Evolutionary conservation across 2,113 vertebrate genomes (phyloP).

Genomic region (Pongo abelii): DNA sequence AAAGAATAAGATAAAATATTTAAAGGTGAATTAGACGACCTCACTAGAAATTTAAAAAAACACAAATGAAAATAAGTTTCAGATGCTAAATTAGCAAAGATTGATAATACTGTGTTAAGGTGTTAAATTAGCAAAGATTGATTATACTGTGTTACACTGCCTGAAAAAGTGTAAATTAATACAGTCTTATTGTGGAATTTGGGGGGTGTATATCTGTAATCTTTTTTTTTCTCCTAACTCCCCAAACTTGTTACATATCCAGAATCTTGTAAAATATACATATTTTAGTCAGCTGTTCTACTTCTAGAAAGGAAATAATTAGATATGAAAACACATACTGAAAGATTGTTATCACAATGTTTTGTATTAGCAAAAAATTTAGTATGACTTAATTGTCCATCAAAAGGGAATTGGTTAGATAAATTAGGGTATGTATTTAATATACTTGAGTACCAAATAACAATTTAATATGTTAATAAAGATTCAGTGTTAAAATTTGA

Average conservation of each 20-base stretch:
- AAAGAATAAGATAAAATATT: conserved; percentile 41
- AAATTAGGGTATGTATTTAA: background rate
- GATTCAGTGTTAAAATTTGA: conserved; percentile 43
- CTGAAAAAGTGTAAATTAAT: conserved; percentile 35
- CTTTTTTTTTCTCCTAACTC: background rate
- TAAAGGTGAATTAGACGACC: conserved; percentile 14
- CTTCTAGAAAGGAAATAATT: conserved; percentile 37
- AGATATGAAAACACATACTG: background rate
- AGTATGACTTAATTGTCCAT: background rate
- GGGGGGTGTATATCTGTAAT: background rate
- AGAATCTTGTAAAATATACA: conserved; percentile 30
- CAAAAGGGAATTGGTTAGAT: conserved; percentile 45
- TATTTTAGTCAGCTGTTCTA: conserved; percentile 18
- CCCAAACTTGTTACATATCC: too few relatives aligned
- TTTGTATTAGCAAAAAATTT: conserved; percentile 26
- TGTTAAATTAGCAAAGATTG: conserved; percentile 39
- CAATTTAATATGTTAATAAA: conserved; percentile 36
- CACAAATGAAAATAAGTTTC: conserved; percentile 46
- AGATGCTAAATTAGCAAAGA: conserved; percentile 32
- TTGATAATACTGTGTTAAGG: conserved; percentile 30
- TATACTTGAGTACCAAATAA: conserved; percentile 27
- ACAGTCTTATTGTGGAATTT: conserved; percentile 24
- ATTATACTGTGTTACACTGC: background rate
- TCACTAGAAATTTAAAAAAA: conserved; percentile 13
- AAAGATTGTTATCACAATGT: conserved; percentile 28